phyloP scores from a whole-genome alignment of 2,888 invertebrate species.

The Linnaemya vulpina region DNA sequence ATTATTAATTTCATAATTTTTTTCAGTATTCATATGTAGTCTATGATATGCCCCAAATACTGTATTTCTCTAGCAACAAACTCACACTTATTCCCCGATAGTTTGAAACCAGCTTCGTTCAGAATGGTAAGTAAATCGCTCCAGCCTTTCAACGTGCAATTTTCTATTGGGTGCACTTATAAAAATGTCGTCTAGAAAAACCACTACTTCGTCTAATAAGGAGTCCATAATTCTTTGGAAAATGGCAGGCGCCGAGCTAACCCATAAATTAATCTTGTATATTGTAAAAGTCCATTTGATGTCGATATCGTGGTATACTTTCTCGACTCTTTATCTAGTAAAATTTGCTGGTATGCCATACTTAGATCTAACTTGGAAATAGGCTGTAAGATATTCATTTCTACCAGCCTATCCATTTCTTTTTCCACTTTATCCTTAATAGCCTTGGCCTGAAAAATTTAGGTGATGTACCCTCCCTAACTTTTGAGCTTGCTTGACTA shows the following conservation, averaged over 20 bases:
- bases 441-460: not conserved
- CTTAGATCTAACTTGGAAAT: slow-evolving; percentile 71
- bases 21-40: slow-evolving; percentile 8
- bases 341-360: slow-evolving; percentile 78
- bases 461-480: not conserved
- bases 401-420: too few species aligned
- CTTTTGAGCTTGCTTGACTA: not conserved
- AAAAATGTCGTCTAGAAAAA: too few species aligned
- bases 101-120: too few species aligned
- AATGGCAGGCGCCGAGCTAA: slow-evolving; percentile 79
- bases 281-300: slow-evolving; percentile 72
- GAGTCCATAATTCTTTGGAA: too few species aligned
- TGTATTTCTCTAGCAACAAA: too few species aligned
- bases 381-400: not conserved
- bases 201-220: too few species aligned
- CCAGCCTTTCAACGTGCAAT: too few species aligned
- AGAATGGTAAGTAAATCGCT: too few species aligned
- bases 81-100: too few species aligned
- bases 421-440: too few species aligned
- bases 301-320: too few species aligned
- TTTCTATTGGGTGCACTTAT: too few species aligned
- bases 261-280: slow-evolving; percentile 76
- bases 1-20: not conserved
- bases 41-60: slow-evolving; percentile 49
- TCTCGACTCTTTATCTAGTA: slow-evolving; percentile 75